These are phyloP conservation scores for Eledone cirrhosa DNA, from an alignment of 2,888 invertebrate species.

Conservation along the genomic window DNA sequence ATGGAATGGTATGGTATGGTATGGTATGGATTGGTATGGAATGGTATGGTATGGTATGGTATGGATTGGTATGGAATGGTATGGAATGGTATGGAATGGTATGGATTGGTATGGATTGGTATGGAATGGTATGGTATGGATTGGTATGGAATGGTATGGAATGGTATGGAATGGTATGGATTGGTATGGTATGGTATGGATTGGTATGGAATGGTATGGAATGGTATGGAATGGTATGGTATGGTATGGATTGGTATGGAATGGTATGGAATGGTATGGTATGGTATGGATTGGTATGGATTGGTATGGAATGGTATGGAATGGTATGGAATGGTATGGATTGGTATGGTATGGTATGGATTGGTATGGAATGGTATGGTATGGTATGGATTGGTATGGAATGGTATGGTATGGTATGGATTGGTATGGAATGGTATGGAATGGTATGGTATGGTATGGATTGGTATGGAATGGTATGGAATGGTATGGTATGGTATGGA, in stretches of 20 bases:
- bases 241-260: constrained; percentile 32
- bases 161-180: constrained; percentile 24
- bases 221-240: constrained; percentile 32
- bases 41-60: constrained; percentile 35
- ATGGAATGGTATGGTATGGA: too few relatives aligned
- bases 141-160: constrained; percentile 8
- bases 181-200: constrained; percentile 34
- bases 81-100: constrained; percentile 34
- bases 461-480: constrained; percentile 34
- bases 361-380: constrained; percentile 36
- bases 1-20: constrained; percentile 36
- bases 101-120: constrained; percentile 32
- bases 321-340: constrained; percentile 35
- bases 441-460: constrained; percentile 31
- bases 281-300: constrained; percentile 36
- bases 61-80: constrained; percentile 28
- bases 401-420: constrained; percentile 34
- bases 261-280: constrained; percentile 34
- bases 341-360: constrained; percentile 37
- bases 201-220: constrained; percentile 33
- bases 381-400: constrained; percentile 35
- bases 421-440: constrained; percentile 35
- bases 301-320: constrained; percentile 34
- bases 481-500: constrained; percentile 34
- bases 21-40: constrained; percentile 33